Percentiles rank a stretch among this genome's conserved stretches.
These are phyloP conservation scores for Eupeodes luniger DNA, from an alignment of 2,888 invertebrate genomes.

Conservation along the genomic window DNA sequence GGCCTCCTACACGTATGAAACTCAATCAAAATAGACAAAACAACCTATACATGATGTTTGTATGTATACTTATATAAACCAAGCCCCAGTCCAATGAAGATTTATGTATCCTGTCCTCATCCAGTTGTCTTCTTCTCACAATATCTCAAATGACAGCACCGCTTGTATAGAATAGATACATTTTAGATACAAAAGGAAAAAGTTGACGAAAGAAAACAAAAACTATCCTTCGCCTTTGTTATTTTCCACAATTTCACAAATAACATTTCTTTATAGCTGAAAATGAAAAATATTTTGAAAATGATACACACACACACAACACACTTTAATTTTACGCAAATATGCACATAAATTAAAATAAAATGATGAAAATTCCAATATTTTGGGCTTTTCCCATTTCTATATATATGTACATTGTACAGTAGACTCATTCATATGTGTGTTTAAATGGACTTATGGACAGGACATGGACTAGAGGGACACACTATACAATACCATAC, in stretches of 20 bases:
- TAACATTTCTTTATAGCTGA: neutral
- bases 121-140: slow-evolving; percentile 17
- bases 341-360: slow-evolving; percentile 40
- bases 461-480: neutral
- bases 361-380: slow-evolving; percentile 31
- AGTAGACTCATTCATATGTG: too few relatives aligned
- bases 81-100: neutral
- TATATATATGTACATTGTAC: too few relatives aligned
- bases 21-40: too few relatives aligned
- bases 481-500: neutral
- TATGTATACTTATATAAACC: too few relatives aligned
- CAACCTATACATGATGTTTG: too few relatives aligned
- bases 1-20: too few relatives aligned
- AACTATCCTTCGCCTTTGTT: neutral
- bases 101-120: slow-evolving; percentile 8
- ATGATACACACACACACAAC: neutral
- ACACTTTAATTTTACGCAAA: slow-evolving; percentile 31
- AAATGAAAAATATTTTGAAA: neutral
- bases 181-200: neutral
- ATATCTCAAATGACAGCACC: slow-evolving; percentile 1
- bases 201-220: neutral
- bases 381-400: neutral
- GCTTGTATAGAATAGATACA: neutral
- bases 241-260: neutral
- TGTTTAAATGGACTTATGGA: too few relatives aligned